Evolutionary conservation across 2,888 invertebrate species (phyloP).

Genomic region (Ennomos fuscantarius): DNA sequence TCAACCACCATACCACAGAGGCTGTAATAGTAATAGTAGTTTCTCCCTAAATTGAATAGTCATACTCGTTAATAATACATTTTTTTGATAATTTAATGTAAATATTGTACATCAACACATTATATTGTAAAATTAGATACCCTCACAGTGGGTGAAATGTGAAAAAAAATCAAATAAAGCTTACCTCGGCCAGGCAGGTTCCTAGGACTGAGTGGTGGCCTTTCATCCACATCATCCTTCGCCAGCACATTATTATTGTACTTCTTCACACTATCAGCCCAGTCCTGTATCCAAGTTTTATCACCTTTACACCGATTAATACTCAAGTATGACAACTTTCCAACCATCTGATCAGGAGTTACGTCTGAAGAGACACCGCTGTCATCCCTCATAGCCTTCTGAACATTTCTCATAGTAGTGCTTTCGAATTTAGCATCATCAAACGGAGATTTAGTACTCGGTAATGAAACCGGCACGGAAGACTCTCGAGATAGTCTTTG

Average conservation of each 20-base stretch:
- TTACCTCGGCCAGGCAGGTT: conserved; percentile 71
- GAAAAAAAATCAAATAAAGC: no score
- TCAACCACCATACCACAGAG: no score
- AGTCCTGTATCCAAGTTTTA: conserved; percentile 87
- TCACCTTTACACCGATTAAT: conserved; percentile 80
- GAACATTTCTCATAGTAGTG: conserved; percentile 70
- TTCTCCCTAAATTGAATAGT: no score
- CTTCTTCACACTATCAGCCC: conserved; percentile 86
- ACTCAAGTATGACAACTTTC: conserved; percentile 76
- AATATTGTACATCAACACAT: no score
- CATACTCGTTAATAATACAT: no score
- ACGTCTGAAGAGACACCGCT: conserved; percentile 56
- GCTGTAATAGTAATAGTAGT: no score
- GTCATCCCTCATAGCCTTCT: conserved; percentile 67
- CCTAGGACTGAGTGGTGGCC: conserved; percentile 75
- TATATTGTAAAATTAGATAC: no score
- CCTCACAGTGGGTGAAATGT: no score
- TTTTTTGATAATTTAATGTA: no score
- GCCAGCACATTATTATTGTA: conserved; percentile 72
- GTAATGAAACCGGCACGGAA: conserved; percentile 74
- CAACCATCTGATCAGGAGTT: conserved; percentile 69
- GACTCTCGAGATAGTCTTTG: conserved; percentile 72
- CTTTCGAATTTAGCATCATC: conserved; percentile 73
- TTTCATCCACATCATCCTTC: conserved; percentile 61
- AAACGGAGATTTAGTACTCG: conserved; percentile 60